Evolutionary conservation across 2,888 invertebrate species (phyloP).

Genomic region (Bibio marci): DNA sequence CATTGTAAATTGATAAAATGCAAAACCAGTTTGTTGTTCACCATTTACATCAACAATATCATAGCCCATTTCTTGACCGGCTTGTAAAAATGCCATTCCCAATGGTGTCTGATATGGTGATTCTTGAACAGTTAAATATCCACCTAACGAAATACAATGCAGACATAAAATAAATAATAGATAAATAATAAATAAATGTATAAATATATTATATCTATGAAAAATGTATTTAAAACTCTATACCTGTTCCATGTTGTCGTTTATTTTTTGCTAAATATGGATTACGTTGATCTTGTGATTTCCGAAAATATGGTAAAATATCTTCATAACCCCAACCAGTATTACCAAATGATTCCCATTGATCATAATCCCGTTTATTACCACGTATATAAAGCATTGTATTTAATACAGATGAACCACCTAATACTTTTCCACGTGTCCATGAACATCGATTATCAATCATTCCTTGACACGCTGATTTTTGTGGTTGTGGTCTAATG

Average conservation of each 20-base stretch:
- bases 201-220: no score
- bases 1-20: conserved; percentile 80
- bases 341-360: conserved; percentile 74
- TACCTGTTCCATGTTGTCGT: conserved; percentile 56
- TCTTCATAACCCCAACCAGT: conserved; percentile 77
- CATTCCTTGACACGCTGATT: conserved; percentile 75
- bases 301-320: conserved; percentile 66
- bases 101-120: conserved; percentile 46
- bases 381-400: conserved; percentile 86
- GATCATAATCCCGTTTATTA: conserved; percentile 68
- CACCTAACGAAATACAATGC: no score
- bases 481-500: conserved; percentile 64
- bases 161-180: not conserved
- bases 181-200: not conserved
- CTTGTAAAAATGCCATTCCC: conserved; percentile 70
- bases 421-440: conserved; percentile 79
- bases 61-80: conserved; percentile 85
- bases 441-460: conserved; percentile 67
- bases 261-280: conserved; percentile 65
- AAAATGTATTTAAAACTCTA: no score
- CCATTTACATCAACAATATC: conserved; percentile 75
- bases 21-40: conserved; percentile 70
- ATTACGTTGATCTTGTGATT: conserved; percentile 75
- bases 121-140: conserved; percentile 27
- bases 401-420: conserved; percentile 75